Conservation (phyloP, 2,797 vertebrate genomes). For the Sarcophilus harrisii region DNA sequence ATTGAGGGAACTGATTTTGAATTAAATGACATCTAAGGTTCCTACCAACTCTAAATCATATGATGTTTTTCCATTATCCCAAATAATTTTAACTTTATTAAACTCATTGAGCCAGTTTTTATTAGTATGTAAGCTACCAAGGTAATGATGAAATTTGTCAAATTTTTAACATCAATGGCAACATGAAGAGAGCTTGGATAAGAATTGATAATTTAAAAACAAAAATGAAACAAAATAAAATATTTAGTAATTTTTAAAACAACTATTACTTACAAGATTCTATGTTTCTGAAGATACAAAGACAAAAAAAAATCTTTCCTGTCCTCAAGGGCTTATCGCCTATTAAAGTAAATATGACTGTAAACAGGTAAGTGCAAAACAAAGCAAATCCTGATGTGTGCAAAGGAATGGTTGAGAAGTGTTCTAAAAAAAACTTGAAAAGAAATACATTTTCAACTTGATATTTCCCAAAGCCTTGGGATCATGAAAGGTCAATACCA, state of each 20-base stretch:
- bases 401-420: neutral
- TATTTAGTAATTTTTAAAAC: neutral
- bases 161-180: neutral
- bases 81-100: neutral
- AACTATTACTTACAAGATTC: neutral
- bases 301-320: neutral
- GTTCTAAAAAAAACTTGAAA: neutral
- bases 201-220: neutral
- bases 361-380: neutral
- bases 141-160: neutral
- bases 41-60: neutral
- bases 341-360: neutral
- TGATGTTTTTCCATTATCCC: neutral
- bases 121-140: neutral
- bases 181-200: neutral
- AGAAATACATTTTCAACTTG: neutral
- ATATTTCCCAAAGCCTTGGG: neutral
- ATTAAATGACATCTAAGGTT: neutral
- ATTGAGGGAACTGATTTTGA: too few species aligned
- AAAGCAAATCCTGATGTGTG: neutral
- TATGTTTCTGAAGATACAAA: neutral
- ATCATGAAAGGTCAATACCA: neutral
- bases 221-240: neutral
- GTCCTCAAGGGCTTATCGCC: neutral
- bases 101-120: conserved; percentile 12